phyloP scores from a whole-genome alignment of 2,797 vertebrate genomes.

The Falco novaeseelandiae region DNA sequence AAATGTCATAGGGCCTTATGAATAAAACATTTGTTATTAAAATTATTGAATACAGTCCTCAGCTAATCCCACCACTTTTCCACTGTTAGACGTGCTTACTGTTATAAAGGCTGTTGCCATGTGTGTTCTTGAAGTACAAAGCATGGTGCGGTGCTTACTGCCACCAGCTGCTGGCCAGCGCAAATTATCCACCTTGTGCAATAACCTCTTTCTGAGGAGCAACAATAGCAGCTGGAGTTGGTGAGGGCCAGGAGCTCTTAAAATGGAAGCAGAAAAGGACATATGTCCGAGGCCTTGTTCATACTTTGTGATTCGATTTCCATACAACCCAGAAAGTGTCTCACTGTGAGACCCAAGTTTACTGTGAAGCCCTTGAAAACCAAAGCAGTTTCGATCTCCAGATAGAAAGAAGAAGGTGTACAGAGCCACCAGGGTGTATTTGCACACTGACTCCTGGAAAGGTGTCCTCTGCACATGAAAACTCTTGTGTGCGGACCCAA shows the following conservation, averaged over 20 bases:
- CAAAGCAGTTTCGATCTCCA: not conserved
- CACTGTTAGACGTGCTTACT: not conserved
- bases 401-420: not conserved
- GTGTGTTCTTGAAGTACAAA: not conserved
- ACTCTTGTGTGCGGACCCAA: not conserved
- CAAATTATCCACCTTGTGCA: not conserved
- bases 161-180: not conserved
- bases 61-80: not conserved
- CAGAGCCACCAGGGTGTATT: not conserved
- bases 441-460: not conserved
- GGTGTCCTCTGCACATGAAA: not conserved
- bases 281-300: not conserved
- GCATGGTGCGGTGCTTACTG: not conserved
- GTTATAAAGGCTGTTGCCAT: not conserved
- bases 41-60: not conserved
- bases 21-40: not conserved
- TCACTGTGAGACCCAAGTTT: not conserved
- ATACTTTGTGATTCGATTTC: not conserved
- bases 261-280: not conserved
- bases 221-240: not conserved
- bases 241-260: not conserved
- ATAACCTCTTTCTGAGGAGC: not conserved
- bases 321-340: not conserved
- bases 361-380: not conserved
- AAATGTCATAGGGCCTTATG: not conserved